Percentiles rank a stretch among this genome's conserved stretches.
Evolutionary conservation across 2,797 vertebrate genomes (phyloP).

Genomic region (Graptemys geographica): DNA sequence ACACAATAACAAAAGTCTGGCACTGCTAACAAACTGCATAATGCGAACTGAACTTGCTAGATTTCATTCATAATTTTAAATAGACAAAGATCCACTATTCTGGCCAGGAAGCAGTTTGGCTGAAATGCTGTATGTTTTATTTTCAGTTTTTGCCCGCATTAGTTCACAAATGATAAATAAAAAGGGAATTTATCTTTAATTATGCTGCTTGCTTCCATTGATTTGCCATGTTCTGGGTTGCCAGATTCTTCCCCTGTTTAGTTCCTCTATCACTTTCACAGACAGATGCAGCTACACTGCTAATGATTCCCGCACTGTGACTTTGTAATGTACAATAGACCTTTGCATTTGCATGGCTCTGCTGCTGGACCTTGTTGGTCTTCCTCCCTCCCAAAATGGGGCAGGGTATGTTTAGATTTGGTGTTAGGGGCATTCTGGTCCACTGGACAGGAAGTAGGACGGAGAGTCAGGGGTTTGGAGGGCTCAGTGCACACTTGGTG

Average conservation of each 20-base stretch:
- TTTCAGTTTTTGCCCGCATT: slow-evolving; percentile 28
- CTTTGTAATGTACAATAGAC: not conserved
- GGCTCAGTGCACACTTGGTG: not conserved
- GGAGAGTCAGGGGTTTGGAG: fast-evolving
- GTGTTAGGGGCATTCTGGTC: not conserved
- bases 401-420: not conserved
- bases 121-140: slow-evolving; percentile 46
- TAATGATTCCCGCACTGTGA: not conserved
- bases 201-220: slow-evolving; percentile 29
- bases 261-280: not conserved
- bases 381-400: not conserved
- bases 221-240: slow-evolving; percentile 5
- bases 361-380: fast-evolving
- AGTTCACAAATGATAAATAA: slow-evolving; percentile 63
- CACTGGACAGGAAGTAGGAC: fast-evolving
- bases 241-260: not conserved
- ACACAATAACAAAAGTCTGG: not conserved
- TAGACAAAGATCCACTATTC: slow-evolving; percentile 14
- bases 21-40: not conserved
- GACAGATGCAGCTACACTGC: not conserved
- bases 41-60: not conserved
- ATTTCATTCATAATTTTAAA: slow-evolving; percentile 8
- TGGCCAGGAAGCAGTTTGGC: slow-evolving; percentile 44
- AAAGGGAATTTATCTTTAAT: slow-evolving; percentile 52
- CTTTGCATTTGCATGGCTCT: not conserved